phyloP scores from a whole-genome alignment of 2,113 vertebrate genomes.

The Setophaga coronata region DNA sequence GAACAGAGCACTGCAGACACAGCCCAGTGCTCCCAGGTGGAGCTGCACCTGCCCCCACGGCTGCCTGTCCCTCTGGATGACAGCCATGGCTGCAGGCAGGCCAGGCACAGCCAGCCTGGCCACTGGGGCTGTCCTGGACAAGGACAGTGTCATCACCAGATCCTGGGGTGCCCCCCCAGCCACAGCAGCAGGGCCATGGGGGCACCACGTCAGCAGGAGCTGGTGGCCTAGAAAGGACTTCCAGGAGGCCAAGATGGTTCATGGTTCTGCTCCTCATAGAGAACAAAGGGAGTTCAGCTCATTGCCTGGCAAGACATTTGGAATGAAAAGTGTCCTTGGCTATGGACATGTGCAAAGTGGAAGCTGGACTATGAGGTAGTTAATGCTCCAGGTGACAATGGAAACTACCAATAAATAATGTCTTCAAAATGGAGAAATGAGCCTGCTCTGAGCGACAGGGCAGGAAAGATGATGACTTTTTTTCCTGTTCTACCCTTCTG shows the following conservation, averaged over 20 bases:
- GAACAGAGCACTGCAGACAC: not conserved
- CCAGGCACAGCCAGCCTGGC: not conserved
- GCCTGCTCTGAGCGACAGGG: not conserved
- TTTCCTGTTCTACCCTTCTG: not conserved
- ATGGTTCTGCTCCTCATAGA: fast-evolving
- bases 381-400: not conserved
- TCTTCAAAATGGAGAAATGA: not conserved
- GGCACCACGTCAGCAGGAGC: fast-evolving
- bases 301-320: fast-evolving
- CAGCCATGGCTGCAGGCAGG: not conserved
- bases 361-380: not conserved
- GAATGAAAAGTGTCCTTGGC: not conserved
- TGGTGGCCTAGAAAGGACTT: not conserved
- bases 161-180: not conserved
- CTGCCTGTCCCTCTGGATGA: not conserved
- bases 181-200: fast-evolving
- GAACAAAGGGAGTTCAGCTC: fast-evolving
- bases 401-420: not conserved
- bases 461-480: fast-evolving
- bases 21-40: fast-evolving
- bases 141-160: fast-evolving
- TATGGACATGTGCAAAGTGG: fast-evolving
- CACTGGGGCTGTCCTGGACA: fast-evolving
- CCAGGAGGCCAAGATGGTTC: not conserved
- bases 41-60: fast-evolving